phyloP scores from a whole-genome alignment of 2,113 vertebrate genomes.

The Platichthys flesus region DNA sequence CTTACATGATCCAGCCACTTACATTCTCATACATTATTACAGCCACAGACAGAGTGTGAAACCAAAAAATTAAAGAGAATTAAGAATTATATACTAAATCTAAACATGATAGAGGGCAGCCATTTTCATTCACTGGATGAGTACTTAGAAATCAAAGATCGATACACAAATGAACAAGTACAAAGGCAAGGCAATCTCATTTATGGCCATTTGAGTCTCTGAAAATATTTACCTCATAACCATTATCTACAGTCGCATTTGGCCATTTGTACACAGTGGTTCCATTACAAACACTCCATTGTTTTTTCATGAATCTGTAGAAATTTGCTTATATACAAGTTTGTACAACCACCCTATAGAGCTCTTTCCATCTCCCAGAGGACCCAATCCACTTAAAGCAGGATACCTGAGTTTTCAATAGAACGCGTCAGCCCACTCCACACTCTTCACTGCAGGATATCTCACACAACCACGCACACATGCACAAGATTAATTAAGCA shows the following conservation, averaged over 20 bases:
- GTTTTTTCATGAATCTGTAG: slow-evolving; percentile 80
- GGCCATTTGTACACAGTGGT: slow-evolving; percentile 90
- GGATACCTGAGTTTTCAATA: slow-evolving; percentile 96
- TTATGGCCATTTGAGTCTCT: slow-evolving; percentile 82
- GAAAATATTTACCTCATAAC: slow-evolving; percentile 89
- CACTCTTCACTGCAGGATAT: slow-evolving; percentile 85
- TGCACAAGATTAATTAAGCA: slow-evolving; percentile 47
- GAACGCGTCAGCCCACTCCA: slow-evolving; percentile 82
- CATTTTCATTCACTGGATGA: slow-evolving; percentile 79
- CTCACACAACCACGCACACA: slow-evolving; percentile 49
- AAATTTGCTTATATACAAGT: slow-evolving; percentile 92
- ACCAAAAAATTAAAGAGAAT: slow-evolving; percentile 33
- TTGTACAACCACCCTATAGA: slow-evolving; percentile 87
- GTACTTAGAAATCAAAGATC: slow-evolving; percentile 73
- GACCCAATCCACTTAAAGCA: slow-evolving; percentile 85
- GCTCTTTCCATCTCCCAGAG: slow-evolving; percentile 82
- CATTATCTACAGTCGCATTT: slow-evolving; percentile 91
- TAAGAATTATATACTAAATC: slow-evolving; percentile 74
- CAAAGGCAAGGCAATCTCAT: slow-evolving; percentile 91
- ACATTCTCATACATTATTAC: slow-evolving; percentile 56
- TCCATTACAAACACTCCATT: slow-evolving; percentile 80
- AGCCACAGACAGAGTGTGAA: slow-evolving; percentile 56
- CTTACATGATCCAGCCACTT: slow-evolving; percentile 54
- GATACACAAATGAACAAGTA: slow-evolving; percentile 84
- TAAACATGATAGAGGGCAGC: slow-evolving; percentile 75